Evolutionary conservation across 2,797 vertebrate species (phyloP).

Genomic region (Melanotaenia pygmaea): DNA sequence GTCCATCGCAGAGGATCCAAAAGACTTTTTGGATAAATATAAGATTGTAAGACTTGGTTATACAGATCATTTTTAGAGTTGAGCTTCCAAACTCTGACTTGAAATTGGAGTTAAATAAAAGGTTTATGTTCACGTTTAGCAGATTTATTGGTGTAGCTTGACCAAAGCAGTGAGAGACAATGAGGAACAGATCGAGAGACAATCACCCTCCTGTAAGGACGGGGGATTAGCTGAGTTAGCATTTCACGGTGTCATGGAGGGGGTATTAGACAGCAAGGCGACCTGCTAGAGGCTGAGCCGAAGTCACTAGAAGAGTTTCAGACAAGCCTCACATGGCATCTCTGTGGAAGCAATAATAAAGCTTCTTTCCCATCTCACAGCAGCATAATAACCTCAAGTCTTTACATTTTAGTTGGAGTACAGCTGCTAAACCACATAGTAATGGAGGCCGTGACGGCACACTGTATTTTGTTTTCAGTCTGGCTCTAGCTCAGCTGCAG

Average conservation of each 20-base stretch:
- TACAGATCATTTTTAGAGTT: too few relatives aligned
- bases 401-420: constrained; percentile 42
- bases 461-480: constrained; percentile 48
- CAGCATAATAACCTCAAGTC: constrained; percentile 60
- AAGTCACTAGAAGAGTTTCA: constrained; percentile 14
- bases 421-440: constrained; percentile 63
- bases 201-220: constrained; percentile 63
- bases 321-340: constrained; percentile 7
- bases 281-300: constrained; percentile 41
- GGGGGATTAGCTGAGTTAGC: constrained; percentile 67
- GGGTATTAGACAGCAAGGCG: constrained; percentile 50
- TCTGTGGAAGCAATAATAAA: background rate
- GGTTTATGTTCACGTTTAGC: constrained; percentile 18
- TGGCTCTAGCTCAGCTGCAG: constrained; percentile 21
- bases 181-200: constrained; percentile 7
- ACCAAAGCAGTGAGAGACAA: constrained; percentile 11
- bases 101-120: too few relatives aligned
- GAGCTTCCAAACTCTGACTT: too few relatives aligned
- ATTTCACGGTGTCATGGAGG: constrained; percentile 48
- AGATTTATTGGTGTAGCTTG: constrained; percentile 12
- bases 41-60: too few relatives aligned
- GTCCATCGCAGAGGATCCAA: too few relatives aligned
- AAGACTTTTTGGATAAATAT: too few relatives aligned
- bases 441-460: constrained; percentile 44
- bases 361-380: constrained; percentile 25